Conservation (phyloP, 1,140 invertebrate genomes). For the Drosophila eugracilis region DNA sequence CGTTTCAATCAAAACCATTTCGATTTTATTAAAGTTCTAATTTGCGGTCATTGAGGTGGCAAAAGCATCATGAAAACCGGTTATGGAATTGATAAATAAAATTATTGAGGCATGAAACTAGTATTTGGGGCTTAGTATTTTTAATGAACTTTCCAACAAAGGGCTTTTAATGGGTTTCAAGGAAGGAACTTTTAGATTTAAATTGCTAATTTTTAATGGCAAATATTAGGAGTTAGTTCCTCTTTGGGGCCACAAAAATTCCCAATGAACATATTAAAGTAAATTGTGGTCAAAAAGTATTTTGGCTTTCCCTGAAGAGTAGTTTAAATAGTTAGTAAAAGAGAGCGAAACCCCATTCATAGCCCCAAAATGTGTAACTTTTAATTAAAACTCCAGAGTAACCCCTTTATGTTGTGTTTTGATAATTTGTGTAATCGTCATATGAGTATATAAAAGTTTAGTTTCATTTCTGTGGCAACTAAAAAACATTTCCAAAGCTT, state of each 20-base stretch:
- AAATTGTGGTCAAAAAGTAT: constrained; percentile 63
- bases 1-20: constrained; percentile 23
- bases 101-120: constrained; percentile 11
- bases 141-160: not conserved
- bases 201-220: not conserved
- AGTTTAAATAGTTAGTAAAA: not conserved
- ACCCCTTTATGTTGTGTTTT: constrained; percentile 20
- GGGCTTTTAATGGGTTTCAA: no score
- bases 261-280: constrained; percentile 61
- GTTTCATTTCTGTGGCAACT: constrained; percentile 54
- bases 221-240: not conserved
- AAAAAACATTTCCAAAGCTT: constrained; percentile 50
- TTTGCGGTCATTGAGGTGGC: constrained; percentile 41
- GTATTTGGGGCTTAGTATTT: not conserved
- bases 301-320: constrained; percentile 34
- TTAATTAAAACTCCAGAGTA: constrained; percentile 65
- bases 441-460: constrained; percentile 28
- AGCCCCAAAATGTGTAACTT: constrained; percentile 51
- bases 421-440: constrained; percentile 65
- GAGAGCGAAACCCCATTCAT: no score
- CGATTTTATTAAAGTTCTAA: constrained; percentile 56
- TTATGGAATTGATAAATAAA: constrained; percentile 6
- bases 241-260: not conserved
- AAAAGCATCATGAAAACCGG: constrained; percentile 21
- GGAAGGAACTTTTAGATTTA: not conserved